Evolutionary conservation across 2,888 invertebrate species (phyloP).

Genomic region (Lissocephala sabroskyi): DNA sequence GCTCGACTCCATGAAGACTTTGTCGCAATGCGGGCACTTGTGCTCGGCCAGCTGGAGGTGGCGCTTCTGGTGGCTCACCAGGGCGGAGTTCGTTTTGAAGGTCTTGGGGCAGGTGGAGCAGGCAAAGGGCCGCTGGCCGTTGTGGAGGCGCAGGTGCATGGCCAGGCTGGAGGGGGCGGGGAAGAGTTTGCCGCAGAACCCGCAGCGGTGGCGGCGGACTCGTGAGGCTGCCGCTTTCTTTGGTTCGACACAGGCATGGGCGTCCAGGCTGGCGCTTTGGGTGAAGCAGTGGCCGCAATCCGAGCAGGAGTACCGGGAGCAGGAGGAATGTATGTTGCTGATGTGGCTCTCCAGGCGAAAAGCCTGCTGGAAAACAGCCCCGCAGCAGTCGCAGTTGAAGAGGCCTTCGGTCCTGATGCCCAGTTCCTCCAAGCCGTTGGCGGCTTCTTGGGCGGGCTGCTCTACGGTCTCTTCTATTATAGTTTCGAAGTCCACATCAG

Average conservation of each 20-base stretch:
- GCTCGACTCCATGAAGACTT: conserved; percentile 62
- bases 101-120: conserved; percentile 63
- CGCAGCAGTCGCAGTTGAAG: conserved; percentile 59
- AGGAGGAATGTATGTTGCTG: conserved; percentile 22
- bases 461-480: background rate
- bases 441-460: too few relatives aligned
- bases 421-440: background rate
- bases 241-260: background rate
- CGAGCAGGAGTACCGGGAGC: conserved; percentile 26
- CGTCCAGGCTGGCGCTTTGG: conserved; percentile 27
- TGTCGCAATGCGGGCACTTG: conserved; percentile 56
- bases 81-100: conserved; percentile 65
- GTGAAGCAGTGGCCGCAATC: conserved; percentile 43
- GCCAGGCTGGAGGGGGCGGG: conserved; percentile 46
- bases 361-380: conserved; percentile 58
- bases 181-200: conserved; percentile 49
- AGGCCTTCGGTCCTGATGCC: background rate
- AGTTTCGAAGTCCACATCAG: conserved; percentile 8
- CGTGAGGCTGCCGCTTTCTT: background rate
- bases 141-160: conserved; percentile 64
- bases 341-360: conserved; percentile 59
- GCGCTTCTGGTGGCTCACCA: conserved; percentile 58
- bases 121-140: conserved; percentile 64
- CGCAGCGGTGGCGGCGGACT: conserved; percentile 36
- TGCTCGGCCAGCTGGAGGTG: conserved; percentile 45